Conservation (phyloP, 2,797 vertebrate species). For the Pantherophis alleghaniensis region DNA sequence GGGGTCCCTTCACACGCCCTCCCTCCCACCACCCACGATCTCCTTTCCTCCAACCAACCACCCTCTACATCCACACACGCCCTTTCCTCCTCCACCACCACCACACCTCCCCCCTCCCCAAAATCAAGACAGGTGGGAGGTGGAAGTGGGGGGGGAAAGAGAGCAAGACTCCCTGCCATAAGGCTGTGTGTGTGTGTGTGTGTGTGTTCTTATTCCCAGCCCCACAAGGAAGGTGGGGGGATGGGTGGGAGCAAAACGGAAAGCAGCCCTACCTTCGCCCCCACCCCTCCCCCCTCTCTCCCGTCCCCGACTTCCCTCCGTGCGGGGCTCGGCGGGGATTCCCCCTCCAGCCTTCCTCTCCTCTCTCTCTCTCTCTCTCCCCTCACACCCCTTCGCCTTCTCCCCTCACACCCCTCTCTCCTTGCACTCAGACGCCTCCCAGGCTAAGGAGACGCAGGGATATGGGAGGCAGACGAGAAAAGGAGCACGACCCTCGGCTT, state of each 20-base stretch:
- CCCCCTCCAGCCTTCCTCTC: background rate
- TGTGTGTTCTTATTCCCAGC: background rate
- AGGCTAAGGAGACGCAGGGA: background rate
- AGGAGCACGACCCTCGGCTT: conserved; percentile 18
- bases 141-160: background rate
- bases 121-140: background rate
- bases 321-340: background rate
- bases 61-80: background rate
- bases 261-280: background rate
- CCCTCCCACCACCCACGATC: background rate
- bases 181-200: background rate
- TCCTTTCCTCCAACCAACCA: background rate
- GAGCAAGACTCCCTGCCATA: conserved; percentile 1
- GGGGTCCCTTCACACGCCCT: background rate
- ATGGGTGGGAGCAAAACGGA: conserved; percentile 7
- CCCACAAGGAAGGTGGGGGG: background rate
- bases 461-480: conserved; percentile 16
- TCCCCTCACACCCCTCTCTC: background rate
- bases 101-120: background rate
- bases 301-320: background rate
- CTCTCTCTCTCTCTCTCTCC: background rate
- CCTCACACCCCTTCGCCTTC: too few species aligned
- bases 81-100: background rate
- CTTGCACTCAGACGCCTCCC: background rate
- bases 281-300: background rate